Evolutionary conservation across 2,113 vertebrate genomes (phyloP), one percentile per base, ranked within the genome.

Genomic region (Gambusia holbrooki): DNA sequence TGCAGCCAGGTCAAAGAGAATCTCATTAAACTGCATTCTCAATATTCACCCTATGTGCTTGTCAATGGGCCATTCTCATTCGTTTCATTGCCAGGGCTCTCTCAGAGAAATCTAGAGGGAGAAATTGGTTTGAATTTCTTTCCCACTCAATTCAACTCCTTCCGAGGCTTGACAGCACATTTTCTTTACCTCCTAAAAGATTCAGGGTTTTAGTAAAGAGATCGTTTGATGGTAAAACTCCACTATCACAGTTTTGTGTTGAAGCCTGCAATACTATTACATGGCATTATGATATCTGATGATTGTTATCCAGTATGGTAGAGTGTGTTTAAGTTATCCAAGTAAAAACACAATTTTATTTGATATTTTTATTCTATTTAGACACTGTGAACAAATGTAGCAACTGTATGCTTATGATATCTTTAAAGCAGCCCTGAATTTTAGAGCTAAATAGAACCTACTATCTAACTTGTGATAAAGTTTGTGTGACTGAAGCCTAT

Each of bases 261-360:
- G 65, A 71, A 68, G 71, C 35, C 13, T 71, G 42, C 13, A 15
- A 60, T 54, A 11, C 13, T 74, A 22, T 15, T 22, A 42, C 74
- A 62, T 73, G 72, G 61, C 54, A 81, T n/a, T 35, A 40, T n/a
- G 61, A 10, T 54, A 40, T 61, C 58, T 14, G 67, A 64, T 78
- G 48, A 0, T 62, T 63, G n/a, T 64, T 9, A 12, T 37, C 25
- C 25, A 30, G 15, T 17, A 4, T 77, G 79, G 81, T 35, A 58
- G 42, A 79, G 22, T 69, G 72, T 75, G 79, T 66, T 69, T 71
- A 51, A 54, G 72, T 42, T 77, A 27, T 37, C 25, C 14, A 68
- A 42, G 10, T 35, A 66, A 66, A 25, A 66, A 66, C 4, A 25
- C 19, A 25, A 37, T 33, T 37, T 37, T 66, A 48, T 58, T 58